Evolutionary conservation across 2,888 invertebrate genomes (phyloP).

Genomic region (Pachymerium ferrugineum): DNA sequence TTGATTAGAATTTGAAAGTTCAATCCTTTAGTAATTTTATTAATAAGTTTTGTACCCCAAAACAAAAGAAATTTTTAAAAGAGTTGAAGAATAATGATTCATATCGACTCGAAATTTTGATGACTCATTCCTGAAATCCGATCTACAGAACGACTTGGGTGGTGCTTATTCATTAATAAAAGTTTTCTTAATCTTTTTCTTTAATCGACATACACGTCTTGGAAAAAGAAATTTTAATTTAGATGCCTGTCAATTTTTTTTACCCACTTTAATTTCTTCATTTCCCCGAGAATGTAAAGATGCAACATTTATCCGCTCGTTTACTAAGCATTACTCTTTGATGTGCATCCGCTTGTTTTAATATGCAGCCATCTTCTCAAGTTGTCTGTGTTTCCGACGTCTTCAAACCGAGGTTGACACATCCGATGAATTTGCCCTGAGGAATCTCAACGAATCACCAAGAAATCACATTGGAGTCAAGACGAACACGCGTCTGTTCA

Average conservation of each 20-base stretch:
- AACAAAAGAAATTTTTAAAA: no score
- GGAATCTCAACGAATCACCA: background rate
- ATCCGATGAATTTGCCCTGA: background rate
- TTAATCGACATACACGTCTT: no score
- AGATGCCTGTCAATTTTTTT: no score
- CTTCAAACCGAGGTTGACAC: background rate
- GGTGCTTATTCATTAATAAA: background rate
- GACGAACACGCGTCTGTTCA: background rate
- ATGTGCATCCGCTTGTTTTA: background rate
- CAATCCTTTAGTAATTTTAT: no score
- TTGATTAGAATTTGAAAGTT: background rate
- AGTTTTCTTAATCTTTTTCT: background rate
- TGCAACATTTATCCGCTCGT: no score
- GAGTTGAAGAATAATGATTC: background rate
- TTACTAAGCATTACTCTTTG: no score
- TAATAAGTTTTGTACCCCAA: no score
- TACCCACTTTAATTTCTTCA: no score
- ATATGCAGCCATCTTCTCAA: background rate
- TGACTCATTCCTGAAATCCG: background rate
- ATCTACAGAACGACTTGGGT: background rate
- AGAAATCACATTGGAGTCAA: slow-evolving; percentile 17
- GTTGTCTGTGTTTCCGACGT: slow-evolving; percentile 5
- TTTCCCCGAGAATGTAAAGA: no score
- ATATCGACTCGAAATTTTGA: background rate
- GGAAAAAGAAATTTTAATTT: no score